phyloP scores from a whole-genome alignment of 2,888 invertebrate genomes.

The Hypena proboscidalis region DNA sequence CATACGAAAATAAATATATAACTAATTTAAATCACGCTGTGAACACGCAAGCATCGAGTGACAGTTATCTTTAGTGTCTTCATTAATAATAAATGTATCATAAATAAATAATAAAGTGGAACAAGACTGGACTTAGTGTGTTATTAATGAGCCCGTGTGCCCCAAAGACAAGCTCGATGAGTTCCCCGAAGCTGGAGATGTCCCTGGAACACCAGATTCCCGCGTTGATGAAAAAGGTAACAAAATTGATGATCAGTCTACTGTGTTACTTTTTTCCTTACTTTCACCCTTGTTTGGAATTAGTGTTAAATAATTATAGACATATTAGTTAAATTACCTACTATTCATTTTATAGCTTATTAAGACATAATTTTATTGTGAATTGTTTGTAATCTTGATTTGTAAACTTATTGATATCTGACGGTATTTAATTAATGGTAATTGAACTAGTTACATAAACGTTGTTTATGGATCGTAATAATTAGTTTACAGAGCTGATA shows the following conservation, averaged over 20 bases:
- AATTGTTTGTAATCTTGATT: constrained; percentile 16
- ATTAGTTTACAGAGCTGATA: constrained; percentile 13
- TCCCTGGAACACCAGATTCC: constrained; percentile 77
- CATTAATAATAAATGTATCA: constrained; percentile 56
- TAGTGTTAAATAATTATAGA: neutral
- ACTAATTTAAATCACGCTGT: constrained; percentile 21
- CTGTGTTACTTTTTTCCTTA: constrained; percentile 26
- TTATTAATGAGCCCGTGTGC: constrained; percentile 62
- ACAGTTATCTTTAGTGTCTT: constrained; percentile 66
- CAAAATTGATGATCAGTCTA: constrained; percentile 22
- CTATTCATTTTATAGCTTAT: too few species aligned
- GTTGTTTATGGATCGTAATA: neutral
- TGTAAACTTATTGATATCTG: constrained; percentile 16
- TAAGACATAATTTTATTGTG: constrained; percentile 11
- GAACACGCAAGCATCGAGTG: constrained; percentile 58
- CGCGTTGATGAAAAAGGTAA: constrained; percentile 77
- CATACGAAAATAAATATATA: constrained; percentile 20
- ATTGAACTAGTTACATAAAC: constrained; percentile 15
- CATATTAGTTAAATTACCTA: too few species aligned
- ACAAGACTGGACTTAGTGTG: constrained; percentile 53
- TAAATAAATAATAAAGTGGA: constrained; percentile 58
- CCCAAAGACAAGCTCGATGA: constrained; percentile 58
- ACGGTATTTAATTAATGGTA: constrained; percentile 24
- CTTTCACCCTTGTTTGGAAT: constrained; percentile 27
- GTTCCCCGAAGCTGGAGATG: constrained; percentile 73